Base-by-base conservation (phyloP, 2,888 invertebrate genomes). In the Tuta absoluta region DNA sequence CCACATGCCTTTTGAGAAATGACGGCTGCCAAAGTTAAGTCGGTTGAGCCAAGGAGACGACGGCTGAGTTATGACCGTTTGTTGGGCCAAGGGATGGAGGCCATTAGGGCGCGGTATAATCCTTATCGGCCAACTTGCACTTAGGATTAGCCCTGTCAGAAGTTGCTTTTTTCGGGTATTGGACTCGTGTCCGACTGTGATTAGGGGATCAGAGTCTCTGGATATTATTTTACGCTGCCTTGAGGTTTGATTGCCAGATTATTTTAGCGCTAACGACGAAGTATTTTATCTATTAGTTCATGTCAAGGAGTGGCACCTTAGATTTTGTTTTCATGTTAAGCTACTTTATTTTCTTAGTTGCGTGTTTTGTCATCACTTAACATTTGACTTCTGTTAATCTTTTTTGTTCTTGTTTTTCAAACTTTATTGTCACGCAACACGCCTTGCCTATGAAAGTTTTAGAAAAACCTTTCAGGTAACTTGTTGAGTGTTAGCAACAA, bases 21-120 rank as follows among this genome's bases (percentile, higher is more conserved):
- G 91, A 91, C 89, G 91, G 80, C 89, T 91, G 90, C 91, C 91
- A 89, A 91, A 91, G 88, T 86, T 91, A 91, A 91, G 91, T 89
- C 91, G 90, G 86, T 88, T 89, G 87, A 89, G 90, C 87, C 86
- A 87, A 87, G 86, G 79, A 80, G 79, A 86, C 86, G 88, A 85
- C 76, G 80, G 79, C 79, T 89, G 90, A 91, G 84, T 90, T 91
- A 91, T 90, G 87, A 84, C 81, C 89, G 86, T 87, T 91, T 91
- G 91, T 90, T 89, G 88, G 86, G 86, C 85, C 81, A 82, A 79
- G 84, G 91, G 91, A 90, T 91, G 87, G 86, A 86, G 87, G 80
- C 91, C 91, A 91, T 91, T 91, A 91, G 89, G 85, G 84, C 81
- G 81, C 74, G 78, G 84, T 76, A 83, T 90, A 91, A 91, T 91